phyloP scores from a whole-genome alignment of 2,888 invertebrate genomes.

The Notodonta ziczac region DNA sequence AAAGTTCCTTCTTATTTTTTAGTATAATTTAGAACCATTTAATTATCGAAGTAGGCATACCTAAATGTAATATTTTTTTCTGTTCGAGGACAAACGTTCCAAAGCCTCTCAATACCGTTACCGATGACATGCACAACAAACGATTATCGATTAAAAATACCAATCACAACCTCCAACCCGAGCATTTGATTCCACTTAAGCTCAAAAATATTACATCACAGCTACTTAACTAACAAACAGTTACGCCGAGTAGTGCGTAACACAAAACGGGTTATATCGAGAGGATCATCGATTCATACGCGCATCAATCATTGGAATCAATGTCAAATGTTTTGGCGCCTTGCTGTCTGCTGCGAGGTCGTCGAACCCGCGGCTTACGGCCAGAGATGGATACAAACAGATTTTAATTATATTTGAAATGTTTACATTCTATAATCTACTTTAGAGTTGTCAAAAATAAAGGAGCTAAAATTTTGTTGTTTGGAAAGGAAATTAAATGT shows the following conservation, averaged over 20 bases:
- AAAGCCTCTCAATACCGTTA: conserved; percentile 1
- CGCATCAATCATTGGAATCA: conserved; percentile 67
- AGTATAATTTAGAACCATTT: too few species aligned
- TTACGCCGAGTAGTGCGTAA: conserved; percentile 5
- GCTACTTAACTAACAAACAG: conserved; percentile 6
- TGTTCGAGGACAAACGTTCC: not conserved
- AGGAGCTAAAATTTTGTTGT: not conserved
- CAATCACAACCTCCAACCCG: not conserved
- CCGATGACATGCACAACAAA: conserved; percentile 4
- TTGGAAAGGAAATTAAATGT: not conserved
- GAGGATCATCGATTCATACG: conserved; percentile 46
- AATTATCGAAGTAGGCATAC: too few species aligned
- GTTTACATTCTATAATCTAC: not conserved
- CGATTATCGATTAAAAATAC: conserved; percentile 4
- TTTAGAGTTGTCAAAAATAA: not conserved
- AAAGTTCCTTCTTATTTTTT: too few species aligned
- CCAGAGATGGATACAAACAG: conserved; percentile 1
- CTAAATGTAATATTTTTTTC: too few species aligned
- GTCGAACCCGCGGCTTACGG: conserved; percentile 46
- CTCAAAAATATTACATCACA: conserved; percentile 4
- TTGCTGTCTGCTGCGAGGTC: conserved; percentile 66
- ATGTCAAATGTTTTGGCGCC: conserved; percentile 67
- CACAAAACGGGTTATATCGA: conserved; percentile 1
- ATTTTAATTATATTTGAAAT: not conserved
- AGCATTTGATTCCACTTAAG: conserved; percentile 4